Evolutionary conservation across 1,140 invertebrate species (phyloP).

Genomic region (Oryzaephilus surinamensis): DNA sequence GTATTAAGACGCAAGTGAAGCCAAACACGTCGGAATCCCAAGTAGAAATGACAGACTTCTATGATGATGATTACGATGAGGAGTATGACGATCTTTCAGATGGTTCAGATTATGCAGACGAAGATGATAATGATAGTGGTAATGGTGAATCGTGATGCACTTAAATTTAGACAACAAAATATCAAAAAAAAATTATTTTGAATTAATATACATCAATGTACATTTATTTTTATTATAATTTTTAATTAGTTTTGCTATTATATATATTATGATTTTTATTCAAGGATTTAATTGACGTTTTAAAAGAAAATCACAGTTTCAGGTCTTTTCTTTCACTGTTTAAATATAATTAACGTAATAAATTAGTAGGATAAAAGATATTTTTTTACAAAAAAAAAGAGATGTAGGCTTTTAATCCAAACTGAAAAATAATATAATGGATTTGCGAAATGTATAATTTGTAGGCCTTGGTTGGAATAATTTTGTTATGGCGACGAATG

Average conservation of each 20-base stretch:
- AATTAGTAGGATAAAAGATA: no score
- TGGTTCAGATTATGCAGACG: conserved; percentile 60
- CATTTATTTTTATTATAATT: not conserved
- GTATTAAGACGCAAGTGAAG: conserved; percentile 81
- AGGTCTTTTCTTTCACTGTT: no score
- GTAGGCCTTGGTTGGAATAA: no score
- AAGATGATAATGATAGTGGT: conserved; percentile 50
- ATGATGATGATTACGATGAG: conserved; percentile 83
- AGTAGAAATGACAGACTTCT: conserved; percentile 82
- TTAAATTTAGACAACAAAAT: not conserved
- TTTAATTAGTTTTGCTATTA: no score
- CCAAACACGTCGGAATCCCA: conserved; percentile 59
- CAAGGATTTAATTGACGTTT: no score
- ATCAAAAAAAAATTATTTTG: not conserved
- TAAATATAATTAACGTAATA: no score
- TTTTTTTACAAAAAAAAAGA: no score
- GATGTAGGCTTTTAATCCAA: no score
- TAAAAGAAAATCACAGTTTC: not conserved
- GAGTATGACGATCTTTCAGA: conserved; percentile 58
- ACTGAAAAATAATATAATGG: not conserved
- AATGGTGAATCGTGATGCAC: conserved; percentile 36
- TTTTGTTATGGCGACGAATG: no score
- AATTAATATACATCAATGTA: not conserved
- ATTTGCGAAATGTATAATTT: no score
- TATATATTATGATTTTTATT: no score